phyloP scores from a whole-genome alignment of 2,113 vertebrate species.

The Marmota monax region DNA sequence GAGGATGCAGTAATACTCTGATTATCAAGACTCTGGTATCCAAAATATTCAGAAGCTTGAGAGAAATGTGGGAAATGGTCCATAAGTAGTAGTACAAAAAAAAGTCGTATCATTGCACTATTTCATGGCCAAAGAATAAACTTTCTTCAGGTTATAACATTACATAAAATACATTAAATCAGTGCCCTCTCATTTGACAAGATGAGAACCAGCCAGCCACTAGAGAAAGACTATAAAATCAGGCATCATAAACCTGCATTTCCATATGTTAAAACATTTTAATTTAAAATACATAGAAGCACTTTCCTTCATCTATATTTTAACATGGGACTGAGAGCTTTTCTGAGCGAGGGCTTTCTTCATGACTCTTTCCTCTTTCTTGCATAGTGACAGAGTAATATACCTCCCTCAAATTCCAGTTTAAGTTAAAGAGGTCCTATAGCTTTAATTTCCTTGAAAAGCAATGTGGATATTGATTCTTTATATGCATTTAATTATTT shows the following conservation, averaged over 20 bases:
- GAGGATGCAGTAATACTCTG: not conserved
- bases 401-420: not conserved
- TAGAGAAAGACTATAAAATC: not conserved
- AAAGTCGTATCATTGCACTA: not conserved
- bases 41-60: not conserved
- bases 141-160: not conserved
- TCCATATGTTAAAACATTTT: not conserved
- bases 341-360: not conserved
- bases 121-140: not conserved
- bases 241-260: not conserved
- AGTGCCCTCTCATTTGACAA: not conserved
- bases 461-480: not conserved
- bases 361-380: not conserved
- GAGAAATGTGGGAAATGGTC: not conserved
- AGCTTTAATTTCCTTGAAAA: not conserved
- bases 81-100: not conserved
- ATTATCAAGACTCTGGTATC: not conserved
- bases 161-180: not conserved
- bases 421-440: not conserved
- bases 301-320: not conserved
- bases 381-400: not conserved
- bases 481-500: not conserved
- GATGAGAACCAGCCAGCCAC: not conserved
- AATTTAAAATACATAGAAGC: not conserved
- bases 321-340: not conserved